Evolutionary conservation across 2,888 invertebrate species (phyloP).

Genomic region (Tachina fera): DNA sequence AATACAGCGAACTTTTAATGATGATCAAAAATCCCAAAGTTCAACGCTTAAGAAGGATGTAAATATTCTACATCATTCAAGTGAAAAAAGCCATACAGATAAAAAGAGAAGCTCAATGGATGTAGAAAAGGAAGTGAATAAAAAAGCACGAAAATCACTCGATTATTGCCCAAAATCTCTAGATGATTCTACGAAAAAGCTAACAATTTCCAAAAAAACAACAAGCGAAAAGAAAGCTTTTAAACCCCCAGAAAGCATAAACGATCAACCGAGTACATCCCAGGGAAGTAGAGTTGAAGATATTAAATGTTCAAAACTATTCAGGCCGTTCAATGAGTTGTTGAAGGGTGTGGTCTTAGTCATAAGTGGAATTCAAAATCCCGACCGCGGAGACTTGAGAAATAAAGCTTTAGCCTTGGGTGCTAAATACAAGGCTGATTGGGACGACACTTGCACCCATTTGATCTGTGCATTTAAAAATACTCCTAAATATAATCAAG

Average conservation of each 20-base stretch:
- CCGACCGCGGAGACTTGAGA: constrained; percentile 87
- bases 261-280: constrained; percentile 75
- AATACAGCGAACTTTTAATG: not conserved
- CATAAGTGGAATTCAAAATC: constrained; percentile 94
- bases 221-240: not conserved
- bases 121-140: constrained; percentile 74
- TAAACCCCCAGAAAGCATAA: constrained; percentile 8
- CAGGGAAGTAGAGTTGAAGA: constrained; percentile 75
- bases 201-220: constrained; percentile 16
- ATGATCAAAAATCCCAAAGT: not conserved
- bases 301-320: constrained; percentile 74
- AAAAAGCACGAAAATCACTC: constrained; percentile 44
- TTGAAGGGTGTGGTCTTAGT: constrained; percentile 89
- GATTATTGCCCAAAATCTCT: not conserved
- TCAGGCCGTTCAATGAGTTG: constrained; percentile 85
- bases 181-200: constrained; percentile 1
- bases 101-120: constrained; percentile 73
- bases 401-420: constrained; percentile 90
- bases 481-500: constrained; percentile 93
- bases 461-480: constrained; percentile 94
- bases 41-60: constrained; percentile 10
- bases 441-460: constrained; percentile 91
- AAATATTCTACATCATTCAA: constrained; percentile 78
- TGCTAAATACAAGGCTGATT: constrained; percentile 90
- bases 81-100: constrained; percentile 81